Percentiles rank a stretch among this genome's conserved stretches.
phyloP scores from a whole-genome alignment of 2,113 vertebrate genomes.

The Phrynosoma platyrhinos region DNA sequence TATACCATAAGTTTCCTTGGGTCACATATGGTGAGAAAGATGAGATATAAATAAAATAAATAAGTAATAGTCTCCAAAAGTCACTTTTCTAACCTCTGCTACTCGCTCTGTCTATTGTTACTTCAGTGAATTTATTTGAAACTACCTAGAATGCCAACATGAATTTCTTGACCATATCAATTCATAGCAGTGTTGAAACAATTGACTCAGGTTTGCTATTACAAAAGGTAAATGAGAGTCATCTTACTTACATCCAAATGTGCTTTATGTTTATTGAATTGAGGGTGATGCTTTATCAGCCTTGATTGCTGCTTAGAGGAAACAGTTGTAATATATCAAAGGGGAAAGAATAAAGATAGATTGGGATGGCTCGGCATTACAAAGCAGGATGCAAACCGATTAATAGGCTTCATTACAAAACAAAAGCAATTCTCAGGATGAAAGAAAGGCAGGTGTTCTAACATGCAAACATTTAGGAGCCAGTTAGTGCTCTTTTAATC shows the following conservation, averaged over 20 bases:
- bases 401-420: slow-evolving; percentile 65
- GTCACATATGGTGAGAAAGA: too few species aligned
- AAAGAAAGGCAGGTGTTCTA: slow-evolving; percentile 31
- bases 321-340: slow-evolving; percentile 69
- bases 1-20: too few species aligned
- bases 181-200: slow-evolving; percentile 4
- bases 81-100: too few species aligned
- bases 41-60: too few species aligned
- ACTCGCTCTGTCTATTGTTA: neutral
- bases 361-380: slow-evolving; percentile 55
- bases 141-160: neutral
- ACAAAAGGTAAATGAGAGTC: slow-evolving; percentile 43
- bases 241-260: slow-evolving; percentile 44
- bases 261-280: slow-evolving; percentile 63
- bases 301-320: slow-evolving; percentile 67
- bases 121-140: neutral
- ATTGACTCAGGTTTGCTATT: slow-evolving; percentile 44
- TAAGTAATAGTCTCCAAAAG: too few species aligned
- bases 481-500: slow-evolving; percentile 57
- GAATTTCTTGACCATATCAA: slow-evolving; percentile 6
- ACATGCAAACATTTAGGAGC: slow-evolving; percentile 26
- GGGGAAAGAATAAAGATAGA: slow-evolving; percentile 57
- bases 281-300: slow-evolving; percentile 64
- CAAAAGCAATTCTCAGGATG: slow-evolving; percentile 61
- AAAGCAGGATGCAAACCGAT: slow-evolving; percentile 61